Percentiles rank a stretch among this genome's conserved stretches.
These are phyloP conservation scores for Drosophila triauraria DNA, from an alignment of 1,140 invertebrate genomes.

Conservation along the genomic window DNA sequence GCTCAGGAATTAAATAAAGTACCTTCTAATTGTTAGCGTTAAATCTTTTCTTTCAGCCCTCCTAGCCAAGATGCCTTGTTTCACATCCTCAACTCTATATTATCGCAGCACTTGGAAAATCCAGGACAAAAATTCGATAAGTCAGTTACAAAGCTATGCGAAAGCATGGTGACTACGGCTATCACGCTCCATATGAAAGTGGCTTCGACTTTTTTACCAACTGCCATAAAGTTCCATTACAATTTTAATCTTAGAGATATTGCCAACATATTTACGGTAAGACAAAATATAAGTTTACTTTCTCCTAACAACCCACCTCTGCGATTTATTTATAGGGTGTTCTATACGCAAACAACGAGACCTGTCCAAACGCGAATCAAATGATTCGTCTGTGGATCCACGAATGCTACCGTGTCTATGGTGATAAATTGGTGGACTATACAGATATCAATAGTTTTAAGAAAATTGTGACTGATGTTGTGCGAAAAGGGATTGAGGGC, in stretches of 20 bases:
- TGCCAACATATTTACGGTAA: slow-evolving; percentile 95
- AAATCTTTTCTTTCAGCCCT: slow-evolving; percentile 87
- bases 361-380: slow-evolving; percentile 89
- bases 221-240: slow-evolving; percentile 98
- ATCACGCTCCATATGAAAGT: slow-evolving; percentile 92
- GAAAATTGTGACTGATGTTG: slow-evolving; percentile 90
- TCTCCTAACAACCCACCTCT: background rate
- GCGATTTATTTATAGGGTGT: slow-evolving; percentile 89
- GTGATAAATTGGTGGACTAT: slow-evolving; percentile 94
- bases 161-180: slow-evolving; percentile 89
- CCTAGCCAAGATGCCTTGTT: slow-evolving; percentile 92
- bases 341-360: slow-evolving; percentile 93
- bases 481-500: slow-evolving; percentile 94
- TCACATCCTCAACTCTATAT: slow-evolving; percentile 94
- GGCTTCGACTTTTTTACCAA: slow-evolving; percentile 92
- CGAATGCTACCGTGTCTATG: slow-evolving; percentile 95
- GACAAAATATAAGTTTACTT: background rate
- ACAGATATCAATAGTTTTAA: slow-evolving; percentile 91
- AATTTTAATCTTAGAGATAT: slow-evolving; percentile 96
- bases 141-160: slow-evolving; percentile 85
- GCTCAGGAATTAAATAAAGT: too few relatives aligned
- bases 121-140: slow-evolving; percentile 86
- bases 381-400: slow-evolving; percentile 95
- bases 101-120: slow-evolving; percentile 92
- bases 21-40: background rate